Base-by-base conservation (phyloP, 2,113 vertebrate genomes). In the Ceyx melanurus region DNA sequence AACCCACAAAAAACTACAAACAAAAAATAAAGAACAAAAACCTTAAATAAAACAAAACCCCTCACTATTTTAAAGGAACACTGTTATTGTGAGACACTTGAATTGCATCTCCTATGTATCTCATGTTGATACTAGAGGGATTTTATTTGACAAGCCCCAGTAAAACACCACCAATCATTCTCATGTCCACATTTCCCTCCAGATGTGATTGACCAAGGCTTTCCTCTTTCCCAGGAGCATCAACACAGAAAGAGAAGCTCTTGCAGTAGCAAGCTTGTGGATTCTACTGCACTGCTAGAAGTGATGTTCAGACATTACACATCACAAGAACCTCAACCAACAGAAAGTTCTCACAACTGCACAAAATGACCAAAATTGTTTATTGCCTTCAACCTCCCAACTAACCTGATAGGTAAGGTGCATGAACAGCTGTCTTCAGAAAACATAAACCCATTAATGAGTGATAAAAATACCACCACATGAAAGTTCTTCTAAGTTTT, bases 391-490 rank as follows among this genome's bases (percentile, higher is more conserved):
- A 74, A 10, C 29, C 29, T 58, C 11, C 60, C 31, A 66, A 28
- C 25, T 57, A 77, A 81, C 5, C 25, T 68, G n/a, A 58, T 2
- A 53, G 25, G 18, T 12, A 2, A 73, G 16, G 9, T 16, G 33
- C 54, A 62, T 4, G 3, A 61, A 71, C 9, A 46, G 58, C 2
- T 35, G 23, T 40, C 54, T 46, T 20, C 67, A 56, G 23, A 78
- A 82, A 61, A 62, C 22, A 11, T 37, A 62, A 79, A 1, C 26
- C 13, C 19, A 48, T n/a, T 33, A 70, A 17, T 3, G 51, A 79
- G 26, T 1, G 0, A 70, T 16, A 28, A n/a, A 45, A 67, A 64
- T 45, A 62, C 2, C 15, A 58, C 29, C 22, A 33, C 0, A 0
- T 68, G 16, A 43, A 64, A 48, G 26, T 40, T 89, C 48, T 43